Base-by-base conservation (phyloP, 2,888 invertebrate species). In the Leptopilina myrica region DNA sequence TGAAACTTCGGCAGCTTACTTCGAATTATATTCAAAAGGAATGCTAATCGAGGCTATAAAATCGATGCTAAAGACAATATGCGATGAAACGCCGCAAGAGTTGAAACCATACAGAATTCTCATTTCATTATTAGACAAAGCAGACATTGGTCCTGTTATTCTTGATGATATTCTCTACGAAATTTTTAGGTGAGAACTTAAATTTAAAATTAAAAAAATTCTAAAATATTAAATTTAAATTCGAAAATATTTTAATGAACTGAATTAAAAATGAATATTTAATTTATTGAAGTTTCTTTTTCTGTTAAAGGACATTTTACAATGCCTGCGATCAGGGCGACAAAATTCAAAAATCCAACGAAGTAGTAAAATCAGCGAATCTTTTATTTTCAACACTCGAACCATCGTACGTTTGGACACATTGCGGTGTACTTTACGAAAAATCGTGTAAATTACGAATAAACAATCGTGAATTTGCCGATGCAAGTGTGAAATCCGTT, bases 371-470 rank as follows among this genome's bases (percentile, higher is more conserved):
- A 91, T 96, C 96, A 26, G 96, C 97, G 1, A 97, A 97, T 92
- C 92, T 97, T 82, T 92, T 98, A 43, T 96, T 98, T 89, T 95
- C 95, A 78, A 95, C 96, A 0, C 93, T 97, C 82, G 97, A 97
- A 88, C 95, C 96, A n/a, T 95, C 95, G 79, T 97, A 96, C 88
- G 95, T 97, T 78, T 98, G 98, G 97, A 94, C 95, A 83, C 97
- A 96, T 88, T 94, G 96, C 84, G 95, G 95, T 43, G 93, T 93
- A 83, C 91, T 95, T 81, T 95, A 94, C 86, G 93, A 94, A 79
- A 93, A 93, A 79, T 93, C 94, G 1, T 94, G 94, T 84, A 91
- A 92, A 82, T 84, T 86, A 78, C 86, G 86, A 75, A 78, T 83
- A 12, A 85, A 82, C 65, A 85, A 15, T 73, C 80, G 87, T 62